phyloP scores from a whole-genome alignment of 2,113 vertebrate genomes.

The Actenoides lindsayi region DNA sequence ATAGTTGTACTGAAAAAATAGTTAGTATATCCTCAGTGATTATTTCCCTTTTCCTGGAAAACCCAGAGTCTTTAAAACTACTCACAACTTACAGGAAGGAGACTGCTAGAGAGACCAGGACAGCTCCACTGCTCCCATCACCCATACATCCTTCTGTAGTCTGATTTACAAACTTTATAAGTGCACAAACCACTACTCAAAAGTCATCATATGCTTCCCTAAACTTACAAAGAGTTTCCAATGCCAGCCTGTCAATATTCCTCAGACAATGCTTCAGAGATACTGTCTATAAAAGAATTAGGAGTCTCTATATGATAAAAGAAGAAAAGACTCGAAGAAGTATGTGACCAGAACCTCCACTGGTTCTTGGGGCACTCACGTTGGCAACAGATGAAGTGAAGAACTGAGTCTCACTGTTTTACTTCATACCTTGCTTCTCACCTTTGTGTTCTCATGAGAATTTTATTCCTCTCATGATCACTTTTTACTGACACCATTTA shows the following conservation, averaged over 20 bases:
- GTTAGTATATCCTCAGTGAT: not conserved
- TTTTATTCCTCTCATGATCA: not conserved
- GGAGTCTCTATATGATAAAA: not conserved
- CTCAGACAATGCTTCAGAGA: not conserved
- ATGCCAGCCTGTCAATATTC: not conserved
- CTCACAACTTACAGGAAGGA: not conserved
- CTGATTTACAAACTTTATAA: not conserved
- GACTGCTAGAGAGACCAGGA: not conserved
- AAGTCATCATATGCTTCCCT: not conserved
- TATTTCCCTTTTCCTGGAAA: not conserved
- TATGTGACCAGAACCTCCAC: not conserved
- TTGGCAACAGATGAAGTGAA: not conserved
- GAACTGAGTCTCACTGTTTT: not conserved
- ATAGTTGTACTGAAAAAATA: not conserved
- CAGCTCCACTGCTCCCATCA: not conserved
- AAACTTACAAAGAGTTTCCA: not conserved
- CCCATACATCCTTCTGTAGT: not conserved
- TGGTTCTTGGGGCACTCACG: not conserved
- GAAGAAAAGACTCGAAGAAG: not conserved
- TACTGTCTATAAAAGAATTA: not conserved
- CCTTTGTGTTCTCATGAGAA: not conserved
- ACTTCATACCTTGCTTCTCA: not conserved
- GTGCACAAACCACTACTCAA: not conserved
- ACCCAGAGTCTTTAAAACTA: not conserved
- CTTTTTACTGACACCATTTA: not conserved